These are phyloP conservation scores for Macrophya alboannulata DNA, from an alignment of 2,888 invertebrate genomes.

Conservation along the genomic window DNA sequence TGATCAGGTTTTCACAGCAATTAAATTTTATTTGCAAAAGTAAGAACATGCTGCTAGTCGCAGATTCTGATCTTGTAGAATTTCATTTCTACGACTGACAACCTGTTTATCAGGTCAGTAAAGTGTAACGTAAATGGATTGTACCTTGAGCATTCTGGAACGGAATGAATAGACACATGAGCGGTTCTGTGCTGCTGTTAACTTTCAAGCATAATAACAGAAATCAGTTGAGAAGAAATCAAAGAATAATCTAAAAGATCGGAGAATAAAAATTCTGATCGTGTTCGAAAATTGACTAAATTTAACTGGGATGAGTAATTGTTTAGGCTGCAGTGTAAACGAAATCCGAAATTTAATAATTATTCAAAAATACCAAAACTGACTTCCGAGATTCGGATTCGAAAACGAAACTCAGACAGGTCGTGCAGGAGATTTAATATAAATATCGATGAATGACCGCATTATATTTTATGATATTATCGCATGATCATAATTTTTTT, in stretches of 20 bases:
- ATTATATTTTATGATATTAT: background rate
- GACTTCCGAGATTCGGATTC: background rate
- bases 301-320: background rate
- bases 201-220: background rate
- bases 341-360: background rate
- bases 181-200: background rate
- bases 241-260: background rate
- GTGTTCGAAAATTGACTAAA: background rate
- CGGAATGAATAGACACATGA: background rate
- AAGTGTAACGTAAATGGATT: background rate
- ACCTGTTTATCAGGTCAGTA: constrained; percentile 16
- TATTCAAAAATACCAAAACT: background rate
- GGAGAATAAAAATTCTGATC: background rate
- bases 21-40: background rate
- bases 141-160: constrained; percentile 31
- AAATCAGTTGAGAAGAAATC: background rate
- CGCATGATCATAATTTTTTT: background rate
- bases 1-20: background rate
- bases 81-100: background rate
- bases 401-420: background rate
- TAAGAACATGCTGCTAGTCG: background rate
- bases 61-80: background rate
- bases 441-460: background rate
- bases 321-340: background rate
- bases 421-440: too few relatives aligned